A percentile compares a stretch with the other conserved stretches of the same genome.
Conservation (phyloP, 37 sponge, comb jelly and placozoan genomes). For the Amphimedon queenslandica region DNA sequence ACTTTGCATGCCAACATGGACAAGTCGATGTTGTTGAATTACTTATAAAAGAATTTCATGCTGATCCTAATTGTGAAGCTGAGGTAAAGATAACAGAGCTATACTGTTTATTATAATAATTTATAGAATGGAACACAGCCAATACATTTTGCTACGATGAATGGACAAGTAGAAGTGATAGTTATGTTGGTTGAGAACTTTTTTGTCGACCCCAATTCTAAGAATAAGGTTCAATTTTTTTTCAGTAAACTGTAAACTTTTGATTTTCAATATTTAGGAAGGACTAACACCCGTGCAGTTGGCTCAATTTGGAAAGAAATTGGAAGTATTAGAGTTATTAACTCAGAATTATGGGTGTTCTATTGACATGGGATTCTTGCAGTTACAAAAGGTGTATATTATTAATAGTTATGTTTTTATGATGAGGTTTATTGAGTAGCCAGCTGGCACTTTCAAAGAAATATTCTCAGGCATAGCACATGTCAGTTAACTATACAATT, state of each 20-base stretch:
- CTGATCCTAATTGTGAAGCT: background rate
- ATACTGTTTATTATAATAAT: background rate
- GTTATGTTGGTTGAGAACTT: conserved; percentile 6
- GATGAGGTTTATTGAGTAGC: no score
- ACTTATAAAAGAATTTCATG: background rate
- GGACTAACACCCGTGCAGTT: conserved; percentile 4
- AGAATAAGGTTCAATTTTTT: conserved; percentile 3
- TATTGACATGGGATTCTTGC: conserved; percentile 4
- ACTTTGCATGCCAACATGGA: conserved; percentile 4
- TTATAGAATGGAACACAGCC: conserved; percentile 6
- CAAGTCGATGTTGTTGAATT: background rate
- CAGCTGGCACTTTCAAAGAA: no score
- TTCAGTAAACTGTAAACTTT: background rate
- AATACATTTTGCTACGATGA: conserved; percentile 23
- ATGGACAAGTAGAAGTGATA: conserved; percentile 14
- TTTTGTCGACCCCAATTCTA: conserved; percentile 19
- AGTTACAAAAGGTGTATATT: no score
- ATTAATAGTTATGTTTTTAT: no score
- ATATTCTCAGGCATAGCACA: no score
- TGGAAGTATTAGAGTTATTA: conserved; percentile 15
- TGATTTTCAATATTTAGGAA: background rate
- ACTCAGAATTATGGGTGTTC: conserved; percentile 19
- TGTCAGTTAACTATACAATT: no score
- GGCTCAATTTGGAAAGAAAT: conserved; percentile 18
- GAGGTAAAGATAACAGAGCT: background rate